phyloP scores from a whole-genome alignment of 2,888 invertebrate species.

The Nasonia oneida region DNA sequence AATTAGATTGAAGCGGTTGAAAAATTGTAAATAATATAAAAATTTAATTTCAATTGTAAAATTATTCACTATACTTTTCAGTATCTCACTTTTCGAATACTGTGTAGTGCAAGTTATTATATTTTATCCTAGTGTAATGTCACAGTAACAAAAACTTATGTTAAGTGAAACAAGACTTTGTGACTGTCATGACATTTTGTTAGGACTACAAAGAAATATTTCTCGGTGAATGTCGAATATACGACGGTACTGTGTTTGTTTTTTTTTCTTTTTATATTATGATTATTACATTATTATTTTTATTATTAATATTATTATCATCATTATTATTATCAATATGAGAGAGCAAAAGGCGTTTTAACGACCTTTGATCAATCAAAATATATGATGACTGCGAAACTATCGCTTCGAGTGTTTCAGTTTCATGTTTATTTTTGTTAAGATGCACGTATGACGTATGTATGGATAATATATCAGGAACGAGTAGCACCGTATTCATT shows the following conservation, averaged over 20 bases:
- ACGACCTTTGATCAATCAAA: slow-evolving; percentile 57
- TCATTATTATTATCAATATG: slow-evolving; percentile 32
- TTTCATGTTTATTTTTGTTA: slow-evolving; percentile 58
- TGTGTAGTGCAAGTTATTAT: slow-evolving; percentile 18
- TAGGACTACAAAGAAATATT: slow-evolving; percentile 44
- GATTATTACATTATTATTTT: slow-evolving; percentile 35
- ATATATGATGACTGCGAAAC: slow-evolving; percentile 58
- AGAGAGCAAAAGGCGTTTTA: slow-evolving; percentile 40
- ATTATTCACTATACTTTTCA: slow-evolving; percentile 25
- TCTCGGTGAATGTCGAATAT: slow-evolving; percentile 46
- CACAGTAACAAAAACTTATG: slow-evolving; percentile 43
- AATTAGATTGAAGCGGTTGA: background rate
- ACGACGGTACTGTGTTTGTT: slow-evolving; percentile 60
- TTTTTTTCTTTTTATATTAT: slow-evolving; percentile 51
- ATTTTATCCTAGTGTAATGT: slow-evolving; percentile 26
- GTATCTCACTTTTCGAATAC: slow-evolving; percentile 34
- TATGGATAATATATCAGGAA: slow-evolving; percentile 43
- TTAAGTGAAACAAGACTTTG: slow-evolving; percentile 51
- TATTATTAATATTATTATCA: slow-evolving; percentile 37
- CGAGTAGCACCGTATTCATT: slow-evolving; percentile 29
- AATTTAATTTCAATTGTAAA: slow-evolving; percentile 13
- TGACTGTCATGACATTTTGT: slow-evolving; percentile 39
- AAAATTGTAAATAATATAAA: slow-evolving; percentile 33
- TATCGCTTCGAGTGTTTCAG: slow-evolving; percentile 54
- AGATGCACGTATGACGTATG: slow-evolving; percentile 57